phyloP scores from a whole-genome alignment of 2,113 vertebrate genomes.

The Zosterops borbonicus region DNA sequence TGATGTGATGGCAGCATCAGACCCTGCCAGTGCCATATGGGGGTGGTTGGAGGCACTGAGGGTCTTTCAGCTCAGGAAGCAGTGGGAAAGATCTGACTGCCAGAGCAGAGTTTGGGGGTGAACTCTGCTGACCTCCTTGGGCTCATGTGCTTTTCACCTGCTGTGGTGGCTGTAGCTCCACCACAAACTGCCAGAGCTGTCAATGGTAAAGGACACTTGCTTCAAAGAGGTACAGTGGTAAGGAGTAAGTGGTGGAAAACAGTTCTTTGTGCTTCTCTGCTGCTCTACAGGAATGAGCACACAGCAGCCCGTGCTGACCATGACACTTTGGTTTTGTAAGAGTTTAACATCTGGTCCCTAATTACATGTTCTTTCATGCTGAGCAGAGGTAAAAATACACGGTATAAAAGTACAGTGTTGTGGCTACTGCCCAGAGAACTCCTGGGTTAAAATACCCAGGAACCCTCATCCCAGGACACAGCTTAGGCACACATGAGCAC shows the following conservation, averaged over 20 bases:
- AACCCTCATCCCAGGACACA: not conserved
- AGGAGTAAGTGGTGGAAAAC: not conserved
- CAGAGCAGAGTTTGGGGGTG: not conserved
- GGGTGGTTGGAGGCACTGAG: not conserved
- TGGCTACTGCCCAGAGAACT: not conserved
- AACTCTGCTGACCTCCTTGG: not conserved
- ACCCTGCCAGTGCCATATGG: rapidly evolving
- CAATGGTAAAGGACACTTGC: not conserved
- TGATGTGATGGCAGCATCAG: not conserved
- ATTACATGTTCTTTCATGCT: not conserved
- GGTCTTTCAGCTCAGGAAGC: not conserved
- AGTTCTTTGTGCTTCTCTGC: not conserved
- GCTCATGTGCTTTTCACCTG: not conserved
- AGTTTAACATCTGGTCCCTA: not conserved
- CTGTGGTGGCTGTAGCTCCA: not conserved
- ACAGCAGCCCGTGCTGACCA: not conserved
- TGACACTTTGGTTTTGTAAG: not conserved
- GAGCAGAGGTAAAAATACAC: not conserved
- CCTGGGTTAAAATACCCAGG: not conserved
- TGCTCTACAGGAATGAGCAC: not conserved
- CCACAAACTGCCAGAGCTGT: not conserved
- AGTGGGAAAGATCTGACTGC: not conserved
- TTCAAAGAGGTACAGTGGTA: not conserved
- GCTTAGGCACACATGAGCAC: rapidly evolving
- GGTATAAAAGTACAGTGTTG: not conserved